Base-by-base conservation (phyloP, 2,113 vertebrate genomes). In the Ploceus nigricollis region DNA sequence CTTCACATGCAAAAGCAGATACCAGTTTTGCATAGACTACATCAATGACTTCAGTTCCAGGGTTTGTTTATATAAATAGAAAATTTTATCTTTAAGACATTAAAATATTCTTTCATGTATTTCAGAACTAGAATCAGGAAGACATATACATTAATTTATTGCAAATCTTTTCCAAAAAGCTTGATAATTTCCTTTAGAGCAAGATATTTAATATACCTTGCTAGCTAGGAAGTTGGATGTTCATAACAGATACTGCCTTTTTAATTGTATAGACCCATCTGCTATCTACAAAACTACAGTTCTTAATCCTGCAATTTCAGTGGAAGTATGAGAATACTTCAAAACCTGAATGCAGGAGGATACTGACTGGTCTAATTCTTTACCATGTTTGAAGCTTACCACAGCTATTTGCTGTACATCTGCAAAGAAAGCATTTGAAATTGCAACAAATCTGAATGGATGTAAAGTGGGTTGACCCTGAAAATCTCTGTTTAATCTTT, bases 401-500 rank as follows among this genome's bases (percentile, higher is more conserved):
- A 22, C 31, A 75, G 60, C n/a, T 75, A 33, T 91, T 56, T 90
- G 81, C 27, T 64, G 69, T 57, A 82, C 33, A 71, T 90, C 57
- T 81, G 72, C 70, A 96, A 75, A 92, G 87, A 95, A 95, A 84
- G 33, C 80, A 76, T 90, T 95, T 88, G 58, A 96, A 97, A 94
- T 94, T 40, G 56, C 82, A 90, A 22, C 86, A 85, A 90, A 95
- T 92, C 79, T 91, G 87, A 96, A 91, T 75, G 87, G 82, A 72
- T 94, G 68, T 5, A 44, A 94, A 96, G 76, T 86, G 47, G 58
- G 8, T 82, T 95, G 96, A 97, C 85, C 95, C 90, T 78, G 80
- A 82, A 97, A 96, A 96, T 96, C 92, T 82, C 93, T 87, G 28
- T 64, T 96, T 97, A 98, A 97, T 97, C 96, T 96, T 90, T 90